Percentiles rank a stretch among this genome's conserved stretches.
phyloP scores from a whole-genome alignment of 1,140 invertebrate species.

The Macrotrachela quadricornifera region DNA sequence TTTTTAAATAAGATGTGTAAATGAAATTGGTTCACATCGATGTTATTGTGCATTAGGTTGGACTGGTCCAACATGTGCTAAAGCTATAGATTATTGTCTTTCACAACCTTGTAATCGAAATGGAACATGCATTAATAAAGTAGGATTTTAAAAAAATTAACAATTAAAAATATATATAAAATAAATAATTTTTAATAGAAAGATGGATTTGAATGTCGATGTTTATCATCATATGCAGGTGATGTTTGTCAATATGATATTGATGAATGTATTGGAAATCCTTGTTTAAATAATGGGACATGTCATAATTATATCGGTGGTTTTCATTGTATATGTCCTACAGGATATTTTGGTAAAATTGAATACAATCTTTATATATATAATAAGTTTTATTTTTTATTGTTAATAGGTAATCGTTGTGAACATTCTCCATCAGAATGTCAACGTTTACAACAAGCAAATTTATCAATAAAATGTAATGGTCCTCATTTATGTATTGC shows the following conservation, averaged over 20 bases:
- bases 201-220: too few species aligned
- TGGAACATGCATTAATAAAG: conserved; percentile 3
- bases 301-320: conserved; percentile 49
- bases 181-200: too few species aligned
- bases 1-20: conserved; percentile 17
- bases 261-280: conserved; percentile 69
- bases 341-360: conserved; percentile 36
- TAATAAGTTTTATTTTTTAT: too few species aligned
- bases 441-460: too few species aligned
- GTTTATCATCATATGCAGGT: neutral
- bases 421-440: too few species aligned
- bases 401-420: too few species aligned
- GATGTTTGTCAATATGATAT: conserved; percentile 10
- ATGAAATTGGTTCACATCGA: conserved; percentile 17
- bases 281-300: conserved; percentile 64
- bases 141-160: too few species aligned
- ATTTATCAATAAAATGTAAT: too few species aligned
- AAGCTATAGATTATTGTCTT: conserved; percentile 72
- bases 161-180: too few species aligned
- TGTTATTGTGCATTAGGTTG: conserved; percentile 9
- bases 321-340: conserved; percentile 59
- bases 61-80: conserved; percentile 51
- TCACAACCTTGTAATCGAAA: conserved; percentile 36
- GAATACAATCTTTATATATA: too few species aligned
- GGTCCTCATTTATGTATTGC: too few species aligned